These are phyloP conservation scores for Enteromius unitaeniatus DNA, from an alignment of 2,797 vertebrate species.

Conservation along the genomic window DNA sequence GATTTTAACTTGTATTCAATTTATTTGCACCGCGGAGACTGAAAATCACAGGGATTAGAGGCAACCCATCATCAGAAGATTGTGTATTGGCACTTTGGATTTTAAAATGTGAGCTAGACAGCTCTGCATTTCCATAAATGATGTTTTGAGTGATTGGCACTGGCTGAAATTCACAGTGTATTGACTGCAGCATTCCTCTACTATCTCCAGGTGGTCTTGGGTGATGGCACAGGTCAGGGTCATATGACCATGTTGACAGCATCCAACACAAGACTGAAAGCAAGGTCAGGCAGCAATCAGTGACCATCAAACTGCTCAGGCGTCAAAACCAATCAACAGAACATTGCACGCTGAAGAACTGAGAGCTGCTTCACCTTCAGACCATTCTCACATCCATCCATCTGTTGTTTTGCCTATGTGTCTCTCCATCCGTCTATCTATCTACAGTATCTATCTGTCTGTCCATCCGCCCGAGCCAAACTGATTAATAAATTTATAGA, in stretches of 20 bases:
- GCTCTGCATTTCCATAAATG: constrained; percentile 11
- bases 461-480: no score
- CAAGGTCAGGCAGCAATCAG: constrained; percentile 11
- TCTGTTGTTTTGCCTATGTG: neutral
- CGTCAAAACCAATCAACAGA: neutral
- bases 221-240: constrained; percentile 12
- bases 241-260: neutral
- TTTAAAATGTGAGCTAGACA: neutral
- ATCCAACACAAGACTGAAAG: neutral
- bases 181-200: neutral
- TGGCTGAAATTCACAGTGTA: neutral
- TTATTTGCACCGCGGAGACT: neutral
- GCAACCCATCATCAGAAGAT: neutral
- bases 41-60: neutral
- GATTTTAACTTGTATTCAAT: neutral
- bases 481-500: no score
- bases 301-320: constrained; percentile 27
- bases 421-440: no score
- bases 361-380: neutral
- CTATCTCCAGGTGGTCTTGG: constrained; percentile 7
- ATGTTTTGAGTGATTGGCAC: neutral
- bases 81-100: neutral
- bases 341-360: neutral
- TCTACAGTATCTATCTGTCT: no score
- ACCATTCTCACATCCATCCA: neutral